Evolutionary conservation across 2,113 vertebrate species (phyloP).

Genomic region (Lophius piscatorius): DNA sequence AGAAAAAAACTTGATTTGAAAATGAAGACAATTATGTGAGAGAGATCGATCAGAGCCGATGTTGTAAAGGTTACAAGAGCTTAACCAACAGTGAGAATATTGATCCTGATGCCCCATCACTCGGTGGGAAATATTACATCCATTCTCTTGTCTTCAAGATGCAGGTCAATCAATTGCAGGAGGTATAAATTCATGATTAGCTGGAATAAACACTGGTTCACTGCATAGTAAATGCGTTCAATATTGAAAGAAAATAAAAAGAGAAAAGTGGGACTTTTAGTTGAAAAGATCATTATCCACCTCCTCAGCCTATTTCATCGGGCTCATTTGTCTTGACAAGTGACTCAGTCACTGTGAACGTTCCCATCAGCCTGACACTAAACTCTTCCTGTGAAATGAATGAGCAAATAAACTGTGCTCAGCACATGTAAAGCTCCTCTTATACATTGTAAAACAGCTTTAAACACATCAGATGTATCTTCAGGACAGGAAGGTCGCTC

Average conservation of each 20-base stretch:
- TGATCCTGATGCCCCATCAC: slow-evolving; percentile 68
- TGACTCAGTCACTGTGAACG: slow-evolving; percentile 62
- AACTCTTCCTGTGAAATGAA: slow-evolving; percentile 74
- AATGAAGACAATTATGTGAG: slow-evolving; percentile 74
- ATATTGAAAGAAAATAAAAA: slow-evolving; percentile 39
- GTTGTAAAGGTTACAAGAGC: slow-evolving; percentile 81
- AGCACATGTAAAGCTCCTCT: slow-evolving; percentile 86
- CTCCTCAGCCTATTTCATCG: slow-evolving; percentile 29
- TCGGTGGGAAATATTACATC: slow-evolving; percentile 79
- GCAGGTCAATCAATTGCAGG: slow-evolving; percentile 74
- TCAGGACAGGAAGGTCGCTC: slow-evolving; percentile 84
- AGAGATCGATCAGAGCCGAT: slow-evolving; percentile 77
- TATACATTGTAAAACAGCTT: slow-evolving; percentile 86
- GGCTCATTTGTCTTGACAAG: slow-evolving; percentile 70
- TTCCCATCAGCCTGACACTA: slow-evolving; percentile 72
- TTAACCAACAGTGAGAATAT: slow-evolving; percentile 79
- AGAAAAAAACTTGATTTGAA: slow-evolving; percentile 58
- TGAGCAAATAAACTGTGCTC: slow-evolving; percentile 83
- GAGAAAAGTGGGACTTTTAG: slow-evolving; percentile 52
- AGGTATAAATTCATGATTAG: slow-evolving; percentile 55
- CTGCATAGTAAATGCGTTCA: slow-evolving; percentile 48
- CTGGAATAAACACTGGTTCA: slow-evolving; percentile 38
- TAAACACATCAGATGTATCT: slow-evolving; percentile 89
- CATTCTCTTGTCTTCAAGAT: slow-evolving; percentile 59
- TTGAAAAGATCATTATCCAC: slow-evolving; percentile 62